A percentile compares a stretch with the other conserved stretches of the same genome.
Conservation (phyloP, 2,113 vertebrate genomes). For the Phycodurus eques region DNA sequence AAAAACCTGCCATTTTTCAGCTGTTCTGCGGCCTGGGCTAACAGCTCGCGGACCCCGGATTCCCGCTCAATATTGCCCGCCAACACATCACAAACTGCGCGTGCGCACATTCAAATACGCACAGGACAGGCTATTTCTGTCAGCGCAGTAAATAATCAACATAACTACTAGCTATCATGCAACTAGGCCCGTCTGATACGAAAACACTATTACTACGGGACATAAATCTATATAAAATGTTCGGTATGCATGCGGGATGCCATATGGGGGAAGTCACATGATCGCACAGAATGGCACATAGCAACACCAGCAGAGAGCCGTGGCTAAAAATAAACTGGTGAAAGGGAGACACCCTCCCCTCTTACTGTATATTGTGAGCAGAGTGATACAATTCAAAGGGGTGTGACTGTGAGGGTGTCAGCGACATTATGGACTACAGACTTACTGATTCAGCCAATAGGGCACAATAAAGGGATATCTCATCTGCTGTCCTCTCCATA, state of each 20-base stretch:
- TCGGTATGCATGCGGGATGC: conserved; percentile 13
- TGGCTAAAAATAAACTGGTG: conserved; percentile 74
- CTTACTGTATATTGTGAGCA: conserved; percentile 7
- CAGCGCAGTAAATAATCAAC: neutral
- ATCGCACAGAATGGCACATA: conserved; percentile 63
- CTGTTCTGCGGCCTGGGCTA: conserved; percentile 54
- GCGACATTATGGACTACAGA: neutral
- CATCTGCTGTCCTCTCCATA: neutral
- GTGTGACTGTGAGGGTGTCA: neutral
- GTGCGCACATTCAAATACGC: conserved; percentile 28
- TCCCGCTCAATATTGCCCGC: conserved; percentile 58
- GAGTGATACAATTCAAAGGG: neutral
- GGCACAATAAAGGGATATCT: neutral
- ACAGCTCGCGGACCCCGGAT: conserved; percentile 39
- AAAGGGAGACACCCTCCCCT: conserved; percentile 37
- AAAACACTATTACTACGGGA: too few relatives aligned
- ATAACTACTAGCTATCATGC: neutral
- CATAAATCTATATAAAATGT: conserved; percentile 11
- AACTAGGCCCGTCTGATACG: neutral
- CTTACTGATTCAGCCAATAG: neutral
- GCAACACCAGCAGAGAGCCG: conserved; percentile 58
- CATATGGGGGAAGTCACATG: conserved; percentile 40
- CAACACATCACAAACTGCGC: conserved; percentile 29
- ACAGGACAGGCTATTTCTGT: conserved; percentile 36
- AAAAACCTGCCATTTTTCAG: conserved; percentile 39